These are phyloP conservation scores for Monochamus saltuarius DNA, from an alignment of 1,140 invertebrate species.

Conservation along the genomic window DNA sequence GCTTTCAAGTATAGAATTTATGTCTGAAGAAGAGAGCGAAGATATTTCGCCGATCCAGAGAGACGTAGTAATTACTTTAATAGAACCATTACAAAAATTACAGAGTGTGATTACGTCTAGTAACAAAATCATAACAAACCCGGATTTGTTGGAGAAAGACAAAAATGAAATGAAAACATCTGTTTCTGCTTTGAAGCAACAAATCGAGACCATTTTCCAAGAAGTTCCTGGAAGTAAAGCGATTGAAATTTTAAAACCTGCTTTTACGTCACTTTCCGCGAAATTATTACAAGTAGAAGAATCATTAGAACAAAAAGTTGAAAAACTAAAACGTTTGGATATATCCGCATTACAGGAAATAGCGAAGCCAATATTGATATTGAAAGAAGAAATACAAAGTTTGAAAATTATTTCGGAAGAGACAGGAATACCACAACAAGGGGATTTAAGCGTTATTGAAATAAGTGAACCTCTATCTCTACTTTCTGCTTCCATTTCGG, in stretches of 20 bases:
- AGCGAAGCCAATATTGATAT: too few relatives aligned
- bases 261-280: not conserved
- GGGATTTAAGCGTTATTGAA: conserved; percentile 9
- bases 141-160: conserved; percentile 17
- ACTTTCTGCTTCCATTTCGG: too few relatives aligned
- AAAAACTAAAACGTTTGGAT: not conserved
- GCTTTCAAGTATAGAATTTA: not conserved
- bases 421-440: conserved; percentile 7
- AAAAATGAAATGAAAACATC: conserved; percentile 20
- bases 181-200: conserved; percentile 10
- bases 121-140: conserved; percentile 17
- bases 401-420: conserved; percentile 7
- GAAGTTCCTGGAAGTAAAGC: not conserved
- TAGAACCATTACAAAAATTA: conserved; percentile 15
- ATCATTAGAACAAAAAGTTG: not conserved
- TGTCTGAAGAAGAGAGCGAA: not conserved
- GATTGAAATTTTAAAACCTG: not conserved
- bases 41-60: not conserved
- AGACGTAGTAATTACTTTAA: not conserved
- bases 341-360: too few relatives aligned
- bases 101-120: conserved; percentile 18
- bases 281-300: conserved; percentile 6
- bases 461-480: conserved; percentile 9
- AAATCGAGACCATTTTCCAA: not conserved
- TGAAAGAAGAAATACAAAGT: not conserved